Evolutionary conservation across 1,140 invertebrate species (phyloP).

Genomic region (Dendroctonus valens): DNA sequence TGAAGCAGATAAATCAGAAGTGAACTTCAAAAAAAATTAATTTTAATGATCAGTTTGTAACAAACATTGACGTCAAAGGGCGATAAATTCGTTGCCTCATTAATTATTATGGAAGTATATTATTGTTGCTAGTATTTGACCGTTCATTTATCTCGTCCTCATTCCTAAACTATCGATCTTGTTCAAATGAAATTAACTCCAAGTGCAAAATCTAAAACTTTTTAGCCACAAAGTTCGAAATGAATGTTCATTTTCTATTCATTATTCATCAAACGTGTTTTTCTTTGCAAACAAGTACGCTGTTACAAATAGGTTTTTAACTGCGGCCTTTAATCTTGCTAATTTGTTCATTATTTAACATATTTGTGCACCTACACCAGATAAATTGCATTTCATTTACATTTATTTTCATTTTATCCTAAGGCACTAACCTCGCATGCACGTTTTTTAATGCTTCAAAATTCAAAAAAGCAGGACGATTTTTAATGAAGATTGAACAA

Average conservation of each 20-base stretch:
- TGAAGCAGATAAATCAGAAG: constrained; percentile 9
- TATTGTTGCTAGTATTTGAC: not conserved
- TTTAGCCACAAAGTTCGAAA: too few species aligned
- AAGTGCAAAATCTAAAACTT: too few species aligned
- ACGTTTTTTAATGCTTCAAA: too few species aligned
- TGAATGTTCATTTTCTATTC: too few species aligned
- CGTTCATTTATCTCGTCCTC: too few species aligned
- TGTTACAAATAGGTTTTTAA: constrained; percentile 9
- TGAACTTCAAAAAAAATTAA: not conserved
- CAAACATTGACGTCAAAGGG: constrained; percentile 1
- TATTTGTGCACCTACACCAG: not conserved
- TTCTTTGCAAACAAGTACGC: not conserved
- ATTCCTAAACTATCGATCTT: too few species aligned
- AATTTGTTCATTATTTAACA: too few species aligned
- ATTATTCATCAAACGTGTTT: not conserved
- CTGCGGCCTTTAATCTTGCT: not conserved
- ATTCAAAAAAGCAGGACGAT: too few species aligned
- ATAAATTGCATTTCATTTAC: not conserved
- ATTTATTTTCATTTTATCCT: too few species aligned
- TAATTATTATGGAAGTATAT: constrained; percentile 8
- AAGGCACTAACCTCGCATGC: too few species aligned
- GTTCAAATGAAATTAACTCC: too few species aligned
- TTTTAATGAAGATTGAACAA: too few species aligned
- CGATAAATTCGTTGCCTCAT: not conserved
- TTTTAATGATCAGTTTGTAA: constrained; percentile 3